These are phyloP conservation scores for Amyelois transitella DNA, from an alignment of 1,140 invertebrate species.

Conservation along the genomic window DNA sequence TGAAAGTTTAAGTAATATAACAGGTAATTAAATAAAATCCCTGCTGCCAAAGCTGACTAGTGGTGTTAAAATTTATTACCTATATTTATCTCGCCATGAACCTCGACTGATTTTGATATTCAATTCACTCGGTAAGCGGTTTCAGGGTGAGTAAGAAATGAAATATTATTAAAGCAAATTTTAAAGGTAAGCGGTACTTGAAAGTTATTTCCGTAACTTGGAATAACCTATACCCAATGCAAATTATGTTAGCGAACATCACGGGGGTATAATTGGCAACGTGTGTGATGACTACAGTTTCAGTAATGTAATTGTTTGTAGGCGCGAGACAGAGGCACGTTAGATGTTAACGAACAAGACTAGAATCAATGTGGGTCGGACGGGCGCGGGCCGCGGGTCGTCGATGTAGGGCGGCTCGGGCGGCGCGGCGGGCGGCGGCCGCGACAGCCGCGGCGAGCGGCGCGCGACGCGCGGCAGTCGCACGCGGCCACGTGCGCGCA, in stretches of 20 bases:
- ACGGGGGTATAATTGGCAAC: background rate
- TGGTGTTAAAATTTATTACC: too few species aligned
- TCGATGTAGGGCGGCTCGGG: constrained; percentile 7
- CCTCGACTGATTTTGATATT: too few species aligned
- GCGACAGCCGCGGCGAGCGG: constrained; percentile 29
- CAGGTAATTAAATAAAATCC: too few species aligned
- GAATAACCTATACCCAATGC: background rate
- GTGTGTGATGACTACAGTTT: background rate
- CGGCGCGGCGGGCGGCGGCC: constrained; percentile 27
- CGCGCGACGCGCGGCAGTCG: constrained; percentile 55
- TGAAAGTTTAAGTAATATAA: too few species aligned
- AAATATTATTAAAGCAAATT: too few species aligned
- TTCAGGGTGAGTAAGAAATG: too few species aligned
- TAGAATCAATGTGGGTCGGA: constrained; percentile 8
- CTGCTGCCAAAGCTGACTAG: too few species aligned
- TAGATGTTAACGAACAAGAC: constrained; percentile 2
- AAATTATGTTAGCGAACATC: too few species aligned
- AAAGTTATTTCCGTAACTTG: background rate
- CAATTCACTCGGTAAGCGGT: too few species aligned
- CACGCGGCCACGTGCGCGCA: constrained; percentile 65
- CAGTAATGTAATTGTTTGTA: background rate
- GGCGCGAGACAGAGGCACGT: background rate
- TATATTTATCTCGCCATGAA: too few species aligned
- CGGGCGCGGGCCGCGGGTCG: constrained; percentile 14
- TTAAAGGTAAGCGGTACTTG: too few species aligned